Evolutionary conservation across 2,797 vertebrate species (phyloP).

Genomic region (Gymnocypris eckloni): DNA sequence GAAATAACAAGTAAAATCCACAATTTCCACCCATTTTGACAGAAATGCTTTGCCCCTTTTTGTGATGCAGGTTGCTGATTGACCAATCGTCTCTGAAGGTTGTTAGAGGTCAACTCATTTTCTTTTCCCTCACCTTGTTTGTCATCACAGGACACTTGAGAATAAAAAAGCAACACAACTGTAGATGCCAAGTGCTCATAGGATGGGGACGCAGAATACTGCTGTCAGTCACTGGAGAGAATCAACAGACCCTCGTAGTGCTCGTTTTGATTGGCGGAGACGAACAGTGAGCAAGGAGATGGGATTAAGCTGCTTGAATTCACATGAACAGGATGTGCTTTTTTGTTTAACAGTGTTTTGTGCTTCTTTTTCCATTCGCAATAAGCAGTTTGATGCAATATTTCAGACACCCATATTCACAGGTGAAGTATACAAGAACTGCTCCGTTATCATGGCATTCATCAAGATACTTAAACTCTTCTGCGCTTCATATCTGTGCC

Average conservation of each 20-base stretch:
- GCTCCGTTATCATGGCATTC: not conserved
- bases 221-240: conserved; percentile 6
- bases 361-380: conserved; percentile 34
- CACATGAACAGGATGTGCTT: conserved; percentile 40
- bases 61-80: conserved; percentile 36
- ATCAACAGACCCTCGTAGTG: conserved; percentile 19
- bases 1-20: conserved; percentile 63
- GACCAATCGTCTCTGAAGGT: conserved; percentile 42
- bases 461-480: conserved; percentile 18
- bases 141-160: conserved; percentile 28
- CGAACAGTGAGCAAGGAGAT: conserved; percentile 2
- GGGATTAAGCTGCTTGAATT: conserved; percentile 41
- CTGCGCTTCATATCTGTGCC: conserved; percentile 21
- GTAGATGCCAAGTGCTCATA: conserved; percentile 12
- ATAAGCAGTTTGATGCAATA: conserved; percentile 1
- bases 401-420: conserved; percentile 23
- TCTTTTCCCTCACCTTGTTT: conserved; percentile 36
- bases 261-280: conserved; percentile 28
- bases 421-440: conserved; percentile 21
- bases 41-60: conserved; percentile 25
- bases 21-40: conserved; percentile 45
- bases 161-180: conserved; percentile 40
- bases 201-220: conserved; percentile 9
- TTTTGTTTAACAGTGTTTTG: conserved; percentile 13
- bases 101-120: not conserved